Conservation (phyloP, 2,888 invertebrate species). For the Calameuta pallipes region DNA sequence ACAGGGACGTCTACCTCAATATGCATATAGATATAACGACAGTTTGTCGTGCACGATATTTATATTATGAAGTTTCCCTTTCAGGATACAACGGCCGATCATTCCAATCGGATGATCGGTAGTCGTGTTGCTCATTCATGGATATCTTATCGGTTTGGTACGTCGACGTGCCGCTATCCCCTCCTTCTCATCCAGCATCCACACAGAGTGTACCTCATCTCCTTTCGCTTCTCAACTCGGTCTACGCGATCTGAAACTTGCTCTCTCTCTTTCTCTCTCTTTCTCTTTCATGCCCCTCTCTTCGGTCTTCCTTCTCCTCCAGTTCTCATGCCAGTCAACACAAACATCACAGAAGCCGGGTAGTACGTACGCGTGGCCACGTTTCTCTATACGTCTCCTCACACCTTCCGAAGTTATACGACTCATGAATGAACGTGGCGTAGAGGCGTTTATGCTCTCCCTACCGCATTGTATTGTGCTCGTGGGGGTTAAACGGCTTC, state of each 20-base stretch:
- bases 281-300: constrained; percentile 9
- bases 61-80: constrained; percentile 46
- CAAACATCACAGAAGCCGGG: not conserved
- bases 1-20: constrained; percentile 1
- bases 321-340: constrained; percentile 1
- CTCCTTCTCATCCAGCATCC: not conserved
- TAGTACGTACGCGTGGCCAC: constrained; percentile 23
- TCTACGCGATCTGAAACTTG: not conserved
- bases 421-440: constrained; percentile 53
- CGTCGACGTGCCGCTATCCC: constrained; percentile 29
- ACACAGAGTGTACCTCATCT: not conserved
- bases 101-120: constrained; percentile 45
- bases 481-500: constrained; percentile 53
- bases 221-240: not conserved
- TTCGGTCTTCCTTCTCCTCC: constrained; percentile 10
- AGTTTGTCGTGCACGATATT: constrained; percentile 32
- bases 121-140: constrained; percentile 40
- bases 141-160: constrained; percentile 48
- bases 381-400: constrained; percentile 30
- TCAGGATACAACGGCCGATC: constrained; percentile 44
- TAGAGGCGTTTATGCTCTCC: constrained; percentile 53
- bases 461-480: constrained; percentile 41
- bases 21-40: not conserved
- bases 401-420: constrained; percentile 43
- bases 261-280: constrained; percentile 7